Percentiles rank a stretch among this genome's conserved stretches.
Evolutionary conservation across 2,113 vertebrate species (phyloP).

Genomic region (Hydrochoerus hydrochaeris): DNA sequence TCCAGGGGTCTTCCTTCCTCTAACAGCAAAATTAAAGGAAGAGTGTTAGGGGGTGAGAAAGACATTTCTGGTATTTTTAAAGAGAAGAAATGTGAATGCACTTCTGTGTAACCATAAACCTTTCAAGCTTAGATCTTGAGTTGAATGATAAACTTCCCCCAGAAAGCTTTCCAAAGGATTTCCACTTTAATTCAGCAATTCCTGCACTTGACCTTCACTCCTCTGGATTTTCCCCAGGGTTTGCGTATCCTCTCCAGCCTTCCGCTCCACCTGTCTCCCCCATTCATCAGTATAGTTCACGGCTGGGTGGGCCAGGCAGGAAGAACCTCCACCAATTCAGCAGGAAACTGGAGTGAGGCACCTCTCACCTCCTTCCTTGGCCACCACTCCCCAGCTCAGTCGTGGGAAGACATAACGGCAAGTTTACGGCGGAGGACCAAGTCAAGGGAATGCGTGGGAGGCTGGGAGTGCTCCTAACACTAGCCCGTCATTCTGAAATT

Average conservation of each 20-base stretch:
- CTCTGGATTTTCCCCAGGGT: conserved; percentile 70
- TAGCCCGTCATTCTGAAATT: neutral
- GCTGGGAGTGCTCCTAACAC: neutral
- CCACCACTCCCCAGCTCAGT: neutral
- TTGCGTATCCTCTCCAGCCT: conserved; percentile 75
- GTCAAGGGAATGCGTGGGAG: neutral
- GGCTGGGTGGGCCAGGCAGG: conserved; percentile 72
- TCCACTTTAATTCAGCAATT: conserved; percentile 67
- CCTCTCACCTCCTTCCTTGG: conserved; percentile 67
- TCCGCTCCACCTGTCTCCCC: conserved; percentile 59
- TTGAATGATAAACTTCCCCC: conserved; percentile 47
- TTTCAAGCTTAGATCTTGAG: conserved; percentile 45
- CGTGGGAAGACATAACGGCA: conserved; percentile 52
- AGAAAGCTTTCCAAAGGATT: conserved; percentile 13
- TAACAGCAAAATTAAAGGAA: conserved; percentile 55
- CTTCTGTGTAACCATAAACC: conserved; percentile 10
- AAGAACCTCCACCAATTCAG: conserved; percentile 72
- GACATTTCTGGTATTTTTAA: conserved; percentile 21
- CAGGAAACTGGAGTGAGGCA: conserved; percentile 79
- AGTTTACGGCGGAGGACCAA: neutral
- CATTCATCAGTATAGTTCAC: conserved; percentile 15
- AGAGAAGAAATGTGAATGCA: neutral
- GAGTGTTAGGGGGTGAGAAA: neutral
- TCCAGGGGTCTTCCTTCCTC: conserved; percentile 13
- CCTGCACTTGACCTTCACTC: conserved; percentile 43